A percentile compares a stretch with the other conserved stretches of the same genome.
Evolutionary conservation across 2,113 vertebrate genomes (phyloP).

Genomic region (Oostethus manadensis): DNA sequence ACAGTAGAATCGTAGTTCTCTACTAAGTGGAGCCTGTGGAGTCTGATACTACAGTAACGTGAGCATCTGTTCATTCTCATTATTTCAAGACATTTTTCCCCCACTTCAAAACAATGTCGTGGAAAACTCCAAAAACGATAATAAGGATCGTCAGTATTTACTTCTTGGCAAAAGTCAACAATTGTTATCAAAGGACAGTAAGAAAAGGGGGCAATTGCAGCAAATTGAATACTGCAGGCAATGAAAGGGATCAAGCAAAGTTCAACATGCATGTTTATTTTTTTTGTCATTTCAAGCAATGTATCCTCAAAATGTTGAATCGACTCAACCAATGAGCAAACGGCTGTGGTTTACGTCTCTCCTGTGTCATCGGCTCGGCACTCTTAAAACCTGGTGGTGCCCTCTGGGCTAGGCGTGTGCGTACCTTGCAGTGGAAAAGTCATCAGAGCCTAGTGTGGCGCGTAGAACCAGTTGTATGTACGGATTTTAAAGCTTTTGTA

Average conservation of each 20-base stretch:
- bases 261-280: background rate
- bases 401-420: background rate
- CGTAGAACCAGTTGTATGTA: slow-evolving; percentile 6
- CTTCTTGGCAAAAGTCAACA: no score
- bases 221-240: background rate
- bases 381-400: background rate
- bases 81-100: no score
- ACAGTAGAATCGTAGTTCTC: background rate
- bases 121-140: background rate
- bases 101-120: no score
- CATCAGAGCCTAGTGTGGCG: slow-evolving; percentile 15
- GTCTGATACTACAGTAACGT: no score
- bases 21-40: no score
- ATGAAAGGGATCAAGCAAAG: background rate
- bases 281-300: background rate
- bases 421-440: slow-evolving; percentile 5
- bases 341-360: background rate
- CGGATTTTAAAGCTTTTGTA: slow-evolving; percentile 68
- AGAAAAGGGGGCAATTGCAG: background rate
- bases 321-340: background rate
- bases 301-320: background rate
- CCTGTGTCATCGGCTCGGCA: background rate
- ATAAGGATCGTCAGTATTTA: no score
- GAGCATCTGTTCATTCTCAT: no score
- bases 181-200: background rate